These are phyloP conservation scores for Hecatera dysodea DNA, from an alignment of 2,888 invertebrate species.

Conservation along the genomic window DNA sequence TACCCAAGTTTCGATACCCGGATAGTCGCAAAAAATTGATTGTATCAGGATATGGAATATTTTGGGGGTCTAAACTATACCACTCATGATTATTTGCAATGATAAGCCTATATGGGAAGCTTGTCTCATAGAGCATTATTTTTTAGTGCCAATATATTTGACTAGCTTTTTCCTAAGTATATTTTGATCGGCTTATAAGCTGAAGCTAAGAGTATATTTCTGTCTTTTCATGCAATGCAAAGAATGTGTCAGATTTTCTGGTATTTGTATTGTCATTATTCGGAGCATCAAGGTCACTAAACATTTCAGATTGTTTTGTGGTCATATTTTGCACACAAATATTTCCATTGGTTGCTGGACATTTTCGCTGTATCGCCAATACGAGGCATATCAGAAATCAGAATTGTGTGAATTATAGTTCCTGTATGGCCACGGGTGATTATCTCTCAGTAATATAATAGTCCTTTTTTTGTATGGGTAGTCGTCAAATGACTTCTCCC, in stretches of 20 bases:
- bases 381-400: background rate
- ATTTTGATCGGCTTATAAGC: background rate
- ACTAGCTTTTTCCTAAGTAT: background rate
- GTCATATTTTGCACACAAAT: background rate
- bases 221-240: too few relatives aligned
- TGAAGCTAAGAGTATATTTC: too few relatives aligned
- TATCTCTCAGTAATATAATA: too few relatives aligned
- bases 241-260: background rate
- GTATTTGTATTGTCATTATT: background rate
- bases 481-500: too few relatives aligned
- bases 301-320: background rate
- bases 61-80: conserved; percentile 4
- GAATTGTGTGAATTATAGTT: background rate
- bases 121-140: too few relatives aligned
- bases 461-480: too few relatives aligned
- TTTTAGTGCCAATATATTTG: background rate
- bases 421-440: too few relatives aligned
- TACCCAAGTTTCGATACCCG: background rate
- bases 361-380: background rate
- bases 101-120: background rate
- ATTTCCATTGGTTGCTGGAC: background rate
- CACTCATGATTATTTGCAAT: conserved; percentile 12
- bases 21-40: background rate
- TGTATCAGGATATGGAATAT: conserved; percentile 14
- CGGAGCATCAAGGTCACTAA: background rate